A percentile compares a stretch with the other conserved stretches of the same genome.
Evolutionary conservation across 2,113 vertebrate species (phyloP).

Genomic region (Dolichotis patagonum): DNA sequence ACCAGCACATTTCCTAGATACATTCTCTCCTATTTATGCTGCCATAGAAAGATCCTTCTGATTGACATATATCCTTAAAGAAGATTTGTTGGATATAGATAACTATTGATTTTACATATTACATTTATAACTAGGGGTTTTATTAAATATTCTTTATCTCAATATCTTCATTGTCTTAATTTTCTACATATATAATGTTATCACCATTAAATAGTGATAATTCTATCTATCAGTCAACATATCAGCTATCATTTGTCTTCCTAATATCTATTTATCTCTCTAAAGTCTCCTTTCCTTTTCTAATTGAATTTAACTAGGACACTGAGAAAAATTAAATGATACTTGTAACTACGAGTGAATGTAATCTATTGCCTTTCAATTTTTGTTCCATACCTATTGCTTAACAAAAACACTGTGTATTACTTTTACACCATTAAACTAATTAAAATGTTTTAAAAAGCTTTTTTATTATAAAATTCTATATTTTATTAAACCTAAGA

Average conservation of each 20-base stretch:
- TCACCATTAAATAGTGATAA: not conserved
- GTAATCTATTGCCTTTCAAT: not conserved
- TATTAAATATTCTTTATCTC: not conserved
- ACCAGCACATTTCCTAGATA: not conserved
- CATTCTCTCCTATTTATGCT: not conserved
- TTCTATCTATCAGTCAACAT: not conserved
- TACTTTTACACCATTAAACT: not conserved
- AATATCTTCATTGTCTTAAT: not conserved
- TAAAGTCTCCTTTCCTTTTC: not conserved
- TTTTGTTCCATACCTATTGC: not conserved
- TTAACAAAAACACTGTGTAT: not conserved
- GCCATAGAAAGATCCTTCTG: not conserved
- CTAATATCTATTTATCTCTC: not conserved
- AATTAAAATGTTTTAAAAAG: not conserved
- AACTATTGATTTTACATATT: not conserved
- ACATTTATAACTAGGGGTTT: not conserved
- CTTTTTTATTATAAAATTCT: not conserved
- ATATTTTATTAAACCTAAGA: not conserved
- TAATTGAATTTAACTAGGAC: not conserved
- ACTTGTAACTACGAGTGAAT: not conserved
- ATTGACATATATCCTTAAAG: not conserved
- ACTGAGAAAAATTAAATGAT: conserved; percentile 26
- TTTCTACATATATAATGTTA: not conserved
- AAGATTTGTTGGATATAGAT: not conserved
- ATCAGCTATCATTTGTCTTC: not conserved